Conservation (phyloP, 23 tunicate species). For the Clavelina lepadiformis region DNA sequence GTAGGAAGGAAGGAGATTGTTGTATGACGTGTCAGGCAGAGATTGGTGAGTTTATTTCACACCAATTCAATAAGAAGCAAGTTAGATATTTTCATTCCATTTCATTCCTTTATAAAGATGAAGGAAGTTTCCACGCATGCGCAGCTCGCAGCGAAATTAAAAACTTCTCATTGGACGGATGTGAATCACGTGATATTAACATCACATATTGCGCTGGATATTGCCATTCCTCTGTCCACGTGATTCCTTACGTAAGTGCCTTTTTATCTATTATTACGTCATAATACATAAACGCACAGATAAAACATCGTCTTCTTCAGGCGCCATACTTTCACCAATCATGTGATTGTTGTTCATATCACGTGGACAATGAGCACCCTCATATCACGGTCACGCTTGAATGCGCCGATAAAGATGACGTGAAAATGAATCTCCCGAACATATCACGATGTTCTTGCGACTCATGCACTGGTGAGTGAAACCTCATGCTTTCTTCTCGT, state of each 20-base stretch:
- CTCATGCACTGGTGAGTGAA: constrained; percentile 29
- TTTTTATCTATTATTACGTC: no score
- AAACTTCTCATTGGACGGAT: constrained; percentile 36
- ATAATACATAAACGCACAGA: no score
- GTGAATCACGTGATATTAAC: constrained; percentile 39
- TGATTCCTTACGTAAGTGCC: constrained; percentile 38
- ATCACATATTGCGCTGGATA: constrained; percentile 41
- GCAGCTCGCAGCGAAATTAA: no score
- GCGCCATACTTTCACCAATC: constrained; percentile 29
- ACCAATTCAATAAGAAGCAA: no score
- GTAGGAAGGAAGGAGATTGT: constrained; percentile 3
- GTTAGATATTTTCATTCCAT: no score
- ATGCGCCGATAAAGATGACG: constrained; percentile 15
- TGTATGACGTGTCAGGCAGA: constrained; percentile 6
- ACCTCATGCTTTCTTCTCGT: no score
- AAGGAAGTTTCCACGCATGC: no score
- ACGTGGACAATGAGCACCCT: constrained; percentile 17
- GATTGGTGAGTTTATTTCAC: no score
- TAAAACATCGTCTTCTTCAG: no score
- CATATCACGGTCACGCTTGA: constrained; percentile 16
- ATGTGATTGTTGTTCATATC: constrained; percentile 60
- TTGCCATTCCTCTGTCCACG: constrained; percentile 44
- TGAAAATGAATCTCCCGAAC: constrained; percentile 21
- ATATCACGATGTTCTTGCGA: constrained; percentile 34
- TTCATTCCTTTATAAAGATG: no score